Conservation (phyloP, 2,888 invertebrate species). For the Dolichomitus sp. region DNA sequence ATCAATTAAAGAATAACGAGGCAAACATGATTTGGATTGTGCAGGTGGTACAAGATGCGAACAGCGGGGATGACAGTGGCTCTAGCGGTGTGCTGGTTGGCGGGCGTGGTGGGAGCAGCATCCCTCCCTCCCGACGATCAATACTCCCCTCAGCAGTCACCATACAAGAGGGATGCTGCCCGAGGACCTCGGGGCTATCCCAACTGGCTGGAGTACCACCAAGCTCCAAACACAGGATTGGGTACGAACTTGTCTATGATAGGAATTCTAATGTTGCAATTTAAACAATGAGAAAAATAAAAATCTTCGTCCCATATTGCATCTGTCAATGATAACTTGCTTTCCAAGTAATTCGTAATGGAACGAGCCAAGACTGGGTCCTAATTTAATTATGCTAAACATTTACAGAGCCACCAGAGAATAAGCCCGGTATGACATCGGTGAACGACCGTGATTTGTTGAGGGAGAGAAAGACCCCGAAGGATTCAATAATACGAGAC, state of each 20-base stretch:
- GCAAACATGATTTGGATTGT: constrained; percentile 76
- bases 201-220: constrained; percentile 70
- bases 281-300: background rate
- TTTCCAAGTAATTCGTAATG: background rate
- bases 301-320: background rate
- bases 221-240: constrained; percentile 50
- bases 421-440: constrained; percentile 26
- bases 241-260: constrained; percentile 45
- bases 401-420: constrained; percentile 63
- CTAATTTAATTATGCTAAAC: constrained; percentile 54
- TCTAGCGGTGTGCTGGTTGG: constrained; percentile 80
- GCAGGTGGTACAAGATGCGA: constrained; percentile 80
- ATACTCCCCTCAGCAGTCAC: constrained; percentile 81
- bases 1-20: constrained; percentile 67
- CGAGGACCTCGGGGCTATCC: constrained; percentile 74
- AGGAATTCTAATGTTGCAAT: constrained; percentile 6
- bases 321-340: background rate
- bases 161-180: constrained; percentile 75
- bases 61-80: constrained; percentile 78
- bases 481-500: constrained; percentile 42
- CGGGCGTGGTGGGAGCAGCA: constrained; percentile 78
- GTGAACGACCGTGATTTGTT: constrained; percentile 36
- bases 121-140: constrained; percentile 80
- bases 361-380: background rate
- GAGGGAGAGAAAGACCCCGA: constrained; percentile 16